phyloP scores from a whole-genome alignment of 2,113 vertebrate genomes.

The Misgurnus anguillicaudatus region DNA sequence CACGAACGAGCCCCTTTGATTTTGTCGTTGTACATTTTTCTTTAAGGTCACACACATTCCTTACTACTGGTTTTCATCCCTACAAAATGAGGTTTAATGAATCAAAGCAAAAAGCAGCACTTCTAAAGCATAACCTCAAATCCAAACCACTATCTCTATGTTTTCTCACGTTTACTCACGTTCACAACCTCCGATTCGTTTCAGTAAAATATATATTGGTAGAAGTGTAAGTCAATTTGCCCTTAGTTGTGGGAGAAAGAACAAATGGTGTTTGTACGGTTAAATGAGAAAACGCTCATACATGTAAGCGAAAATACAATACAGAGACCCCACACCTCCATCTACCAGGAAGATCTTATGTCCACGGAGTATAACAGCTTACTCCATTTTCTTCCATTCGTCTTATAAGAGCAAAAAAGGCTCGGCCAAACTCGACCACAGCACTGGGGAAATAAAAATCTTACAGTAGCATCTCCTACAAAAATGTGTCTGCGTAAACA shows the following conservation, averaged over 20 bases:
- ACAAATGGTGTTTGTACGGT: constrained; percentile 28
- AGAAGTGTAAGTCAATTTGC: constrained; percentile 38
- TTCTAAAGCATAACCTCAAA: constrained; percentile 55
- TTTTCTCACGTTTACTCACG: constrained; percentile 46
- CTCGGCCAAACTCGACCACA: constrained; percentile 23
- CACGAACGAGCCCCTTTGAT: neutral
- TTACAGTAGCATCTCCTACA: constrained; percentile 16
- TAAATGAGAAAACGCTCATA: constrained; percentile 42
- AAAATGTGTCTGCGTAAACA: neutral
- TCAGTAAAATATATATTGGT: constrained; percentile 47
- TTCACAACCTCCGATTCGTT: constrained; percentile 39
- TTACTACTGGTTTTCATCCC: constrained; percentile 33
- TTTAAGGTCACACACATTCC: constrained; percentile 24
- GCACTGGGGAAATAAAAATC: constrained; percentile 31
- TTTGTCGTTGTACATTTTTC: too few species aligned
- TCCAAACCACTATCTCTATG: constrained; percentile 56
- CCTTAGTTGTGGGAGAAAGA: constrained; percentile 33
- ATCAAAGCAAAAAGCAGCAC: constrained; percentile 60
- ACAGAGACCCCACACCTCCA: constrained; percentile 43
- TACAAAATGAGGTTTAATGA: constrained; percentile 46
- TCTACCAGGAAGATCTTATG: constrained; percentile 38
- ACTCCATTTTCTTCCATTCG: constrained; percentile 32
- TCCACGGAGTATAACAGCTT: constrained; percentile 24
- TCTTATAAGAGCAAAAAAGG: constrained; percentile 28
- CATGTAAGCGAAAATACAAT: constrained; percentile 44